Percentiles rank a stretch among this genome's conserved stretches.
These are phyloP conservation scores for Sinella curviseta DNA, from an alignment of 1,140 invertebrate genomes.

Conservation along the genomic window DNA sequence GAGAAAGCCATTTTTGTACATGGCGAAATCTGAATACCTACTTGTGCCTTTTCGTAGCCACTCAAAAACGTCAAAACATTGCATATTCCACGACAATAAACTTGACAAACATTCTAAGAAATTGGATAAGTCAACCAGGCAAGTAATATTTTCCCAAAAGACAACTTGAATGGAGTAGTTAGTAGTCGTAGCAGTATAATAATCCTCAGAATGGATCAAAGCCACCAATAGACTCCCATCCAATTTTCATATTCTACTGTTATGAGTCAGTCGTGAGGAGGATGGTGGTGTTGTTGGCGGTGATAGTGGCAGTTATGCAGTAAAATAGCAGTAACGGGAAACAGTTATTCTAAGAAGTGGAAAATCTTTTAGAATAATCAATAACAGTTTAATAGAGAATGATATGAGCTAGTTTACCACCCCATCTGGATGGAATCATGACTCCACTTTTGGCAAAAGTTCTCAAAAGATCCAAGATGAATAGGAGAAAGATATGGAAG, in stretches of 20 bases:
- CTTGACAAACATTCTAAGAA: neutral
- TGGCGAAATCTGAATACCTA: too few species aligned
- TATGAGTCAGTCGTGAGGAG: too few species aligned
- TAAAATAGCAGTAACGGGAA: neutral
- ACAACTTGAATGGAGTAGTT: neutral
- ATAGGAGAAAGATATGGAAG: neutral
- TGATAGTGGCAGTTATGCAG: too few species aligned
- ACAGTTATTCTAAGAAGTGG: neutral
- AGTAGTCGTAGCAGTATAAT: neutral
- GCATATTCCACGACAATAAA: too few species aligned
- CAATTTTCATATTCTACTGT: neutral
- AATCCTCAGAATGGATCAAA: neutral
- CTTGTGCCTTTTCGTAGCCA: too few species aligned
- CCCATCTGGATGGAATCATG: neutral
- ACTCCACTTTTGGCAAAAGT: neutral
- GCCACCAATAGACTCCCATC: neutral
- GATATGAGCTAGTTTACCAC: neutral
- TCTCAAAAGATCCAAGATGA: neutral
- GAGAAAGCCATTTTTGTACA: too few species aligned
- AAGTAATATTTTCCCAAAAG: neutral
- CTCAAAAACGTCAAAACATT: neutral
- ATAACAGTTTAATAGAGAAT: conserved; percentile 18
- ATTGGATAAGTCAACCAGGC: conserved; percentile 18
- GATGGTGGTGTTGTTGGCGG: too few species aligned
- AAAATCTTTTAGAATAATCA: conserved; percentile 18